These are phyloP conservation scores for Monochamus alternatus DNA, from an alignment of 2,888 invertebrate species.

Conservation along the genomic window DNA sequence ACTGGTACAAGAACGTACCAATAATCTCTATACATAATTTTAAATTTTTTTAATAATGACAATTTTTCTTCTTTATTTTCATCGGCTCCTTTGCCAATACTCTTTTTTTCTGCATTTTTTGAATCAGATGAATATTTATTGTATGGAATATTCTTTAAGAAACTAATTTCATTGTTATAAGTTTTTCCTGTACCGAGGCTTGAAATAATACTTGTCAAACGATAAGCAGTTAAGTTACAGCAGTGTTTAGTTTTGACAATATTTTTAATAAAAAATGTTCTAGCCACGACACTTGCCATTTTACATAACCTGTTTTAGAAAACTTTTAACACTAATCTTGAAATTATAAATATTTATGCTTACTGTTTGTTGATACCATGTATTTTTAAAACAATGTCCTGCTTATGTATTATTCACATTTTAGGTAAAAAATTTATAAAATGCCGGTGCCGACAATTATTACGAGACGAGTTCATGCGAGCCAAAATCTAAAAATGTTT, in stretches of 20 bases:
- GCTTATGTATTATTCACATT: neutral
- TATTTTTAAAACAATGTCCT: neutral
- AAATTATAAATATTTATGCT: neutral
- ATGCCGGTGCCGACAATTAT: too few species aligned
- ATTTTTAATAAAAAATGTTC: constrained; percentile 43
- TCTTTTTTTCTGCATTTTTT: constrained; percentile 16
- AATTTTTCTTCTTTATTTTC: constrained; percentile 68
- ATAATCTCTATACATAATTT: constrained; percentile 94
- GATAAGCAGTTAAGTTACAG: constrained; percentile 16
- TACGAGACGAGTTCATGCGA: neutral
- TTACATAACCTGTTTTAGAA: constrained; percentile 39
- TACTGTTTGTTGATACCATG: neutral
- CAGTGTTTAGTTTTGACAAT: constrained; percentile 40
- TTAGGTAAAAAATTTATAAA: neutral
- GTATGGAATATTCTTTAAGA: neutral
- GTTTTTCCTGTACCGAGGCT: neutral
- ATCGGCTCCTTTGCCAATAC: constrained; percentile 5
- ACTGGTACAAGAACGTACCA: constrained; percentile 98
- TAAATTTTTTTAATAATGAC: constrained; percentile 86
- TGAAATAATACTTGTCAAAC: constrained; percentile 1
- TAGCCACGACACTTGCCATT: constrained; percentile 50
- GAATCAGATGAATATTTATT: constrained; percentile 38
- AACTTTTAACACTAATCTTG: neutral
- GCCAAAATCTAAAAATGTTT: too few species aligned
- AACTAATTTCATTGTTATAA: neutral